Base-by-base conservation (phyloP, 2,797 vertebrate genomes). In the Macropus fuliginosus region DNA sequence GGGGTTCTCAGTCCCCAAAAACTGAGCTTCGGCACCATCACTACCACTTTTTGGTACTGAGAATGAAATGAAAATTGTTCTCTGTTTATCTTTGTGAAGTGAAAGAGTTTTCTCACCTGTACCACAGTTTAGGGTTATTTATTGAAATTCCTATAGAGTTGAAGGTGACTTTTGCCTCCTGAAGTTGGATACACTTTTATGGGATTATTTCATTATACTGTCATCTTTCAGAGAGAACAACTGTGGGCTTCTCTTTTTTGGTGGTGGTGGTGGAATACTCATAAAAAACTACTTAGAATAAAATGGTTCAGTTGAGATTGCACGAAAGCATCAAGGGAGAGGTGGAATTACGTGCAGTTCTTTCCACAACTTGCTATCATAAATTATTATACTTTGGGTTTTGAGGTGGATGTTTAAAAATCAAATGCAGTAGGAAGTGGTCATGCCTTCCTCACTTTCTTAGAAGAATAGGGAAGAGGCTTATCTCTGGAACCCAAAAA, bases 401-500 rank as follows among this genome's bases (percentile, higher is more conserved):
- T 97, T 56, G 62, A 3, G 94, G 56, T 91, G 56, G 92, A 57
- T 0, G 12, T 94, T 91, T 95, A 96, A 95, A 97, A 92, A 94
- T 56, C 12, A 0, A 95, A 91, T 18, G 96, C 81, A 92, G 4
- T 28, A n/a, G 16, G 55, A 93, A 91, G 11, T 91, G 55, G 13
- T 52, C 66, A 46, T 95, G 11, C 8, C 96, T 97, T 92, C 6
- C 92, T 21, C 59, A 34, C 81, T 96, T 93, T 95, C 59, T 46
- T 55, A 96, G 93, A 97, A 54, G 56, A 93, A 28, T 90, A 5
- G 9, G 94, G 56, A 91, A 94, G 54, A 40, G 40, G 74, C 27
- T 81, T 81, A 81, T 95, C 56, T 93, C 96, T 97, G 96, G 92
- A 92, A 95, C 92, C 91, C 46, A 93, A 92, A 94, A 97, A 94